Evolutionary conservation across 2,113 vertebrate genomes (phyloP).

Genomic region (Osmerus mordax): DNA sequence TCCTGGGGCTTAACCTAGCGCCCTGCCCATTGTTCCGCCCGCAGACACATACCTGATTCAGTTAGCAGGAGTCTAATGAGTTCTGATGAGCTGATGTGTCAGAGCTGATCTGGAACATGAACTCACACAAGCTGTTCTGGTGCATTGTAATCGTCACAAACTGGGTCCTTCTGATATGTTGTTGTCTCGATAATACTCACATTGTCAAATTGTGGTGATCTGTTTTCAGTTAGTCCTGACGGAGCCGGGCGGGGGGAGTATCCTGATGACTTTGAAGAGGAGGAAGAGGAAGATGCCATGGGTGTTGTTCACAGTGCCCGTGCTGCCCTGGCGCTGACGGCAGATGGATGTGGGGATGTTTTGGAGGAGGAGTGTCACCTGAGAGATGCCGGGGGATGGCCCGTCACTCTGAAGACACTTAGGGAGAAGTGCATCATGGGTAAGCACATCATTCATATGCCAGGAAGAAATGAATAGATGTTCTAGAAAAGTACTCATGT

Average conservation of each 20-base stretch:
- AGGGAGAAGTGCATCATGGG: slow-evolving; percentile 58
- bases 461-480: not conserved
- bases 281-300: slow-evolving; percentile 50
- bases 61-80: not conserved
- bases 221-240: slow-evolving; percentile 9
- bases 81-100: not conserved
- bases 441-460: slow-evolving; percentile 35
- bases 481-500: not conserved
- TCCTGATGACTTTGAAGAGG: slow-evolving; percentile 74
- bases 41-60: not conserved
- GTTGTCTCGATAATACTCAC: too few relatives aligned
- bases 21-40: not conserved
- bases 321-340: slow-evolving; percentile 30
- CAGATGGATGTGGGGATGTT: slow-evolving; percentile 44
- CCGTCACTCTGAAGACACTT: slow-evolving; percentile 60
- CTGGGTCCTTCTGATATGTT: too few relatives aligned
- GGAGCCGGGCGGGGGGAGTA: slow-evolving; percentile 59
- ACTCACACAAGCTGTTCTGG: not conserved
- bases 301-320: slow-evolving; percentile 45
- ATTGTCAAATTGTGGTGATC: not conserved
- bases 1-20: not conserved
- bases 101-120: not conserved
- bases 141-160: too few relatives aligned
- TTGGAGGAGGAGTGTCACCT: slow-evolving; percentile 59
- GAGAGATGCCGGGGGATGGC: slow-evolving; percentile 52